Conservation (phyloP, 1,140 invertebrate species). For the Idris sp. region DNA sequence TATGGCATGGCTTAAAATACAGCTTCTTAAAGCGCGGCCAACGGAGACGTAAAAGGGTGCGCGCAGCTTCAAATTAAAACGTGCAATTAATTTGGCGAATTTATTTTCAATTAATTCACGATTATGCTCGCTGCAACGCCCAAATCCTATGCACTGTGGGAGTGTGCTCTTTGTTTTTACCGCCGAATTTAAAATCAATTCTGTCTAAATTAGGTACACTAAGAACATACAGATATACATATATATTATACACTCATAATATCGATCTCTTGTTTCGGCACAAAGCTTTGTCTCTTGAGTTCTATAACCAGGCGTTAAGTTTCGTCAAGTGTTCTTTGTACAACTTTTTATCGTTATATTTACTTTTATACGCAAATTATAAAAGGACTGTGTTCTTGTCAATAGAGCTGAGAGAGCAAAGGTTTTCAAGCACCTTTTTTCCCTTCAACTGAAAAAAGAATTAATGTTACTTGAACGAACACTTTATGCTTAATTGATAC, state of each 20-base stretch:
- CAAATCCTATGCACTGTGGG: constrained; percentile 6
- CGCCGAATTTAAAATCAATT: constrained; percentile 56
- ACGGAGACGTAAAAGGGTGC: constrained; percentile 41
- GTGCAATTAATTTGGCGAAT: constrained; percentile 69
- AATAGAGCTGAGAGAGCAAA: constrained; percentile 28
- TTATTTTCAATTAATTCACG: constrained; percentile 73
- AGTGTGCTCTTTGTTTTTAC: constrained; percentile 31
- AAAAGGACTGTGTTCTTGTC: constrained; percentile 14
- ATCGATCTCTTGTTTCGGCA: constrained; percentile 31
- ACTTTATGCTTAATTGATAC: too few species aligned
- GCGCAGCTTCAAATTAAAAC: constrained; percentile 71
- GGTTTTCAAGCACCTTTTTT: too few species aligned
- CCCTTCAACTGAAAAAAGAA: constrained; percentile 35
- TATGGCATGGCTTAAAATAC: constrained; percentile 64
- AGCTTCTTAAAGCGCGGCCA: constrained; percentile 48
- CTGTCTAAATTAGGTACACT: constrained; percentile 52
- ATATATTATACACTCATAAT: too few species aligned
- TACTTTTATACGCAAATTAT: constrained; percentile 50
- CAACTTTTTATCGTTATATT: constrained; percentile 45
- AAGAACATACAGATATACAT: constrained; percentile 46
- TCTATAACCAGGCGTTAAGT: constrained; percentile 22
- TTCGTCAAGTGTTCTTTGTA: constrained; percentile 35
- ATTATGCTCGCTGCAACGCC: constrained; percentile 57
- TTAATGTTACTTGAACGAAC: constrained; percentile 11
- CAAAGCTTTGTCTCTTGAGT: constrained; percentile 44